phyloP scores from a whole-genome alignment of 2,888 invertebrate genomes.

The Agrilus biguttatus region DNA sequence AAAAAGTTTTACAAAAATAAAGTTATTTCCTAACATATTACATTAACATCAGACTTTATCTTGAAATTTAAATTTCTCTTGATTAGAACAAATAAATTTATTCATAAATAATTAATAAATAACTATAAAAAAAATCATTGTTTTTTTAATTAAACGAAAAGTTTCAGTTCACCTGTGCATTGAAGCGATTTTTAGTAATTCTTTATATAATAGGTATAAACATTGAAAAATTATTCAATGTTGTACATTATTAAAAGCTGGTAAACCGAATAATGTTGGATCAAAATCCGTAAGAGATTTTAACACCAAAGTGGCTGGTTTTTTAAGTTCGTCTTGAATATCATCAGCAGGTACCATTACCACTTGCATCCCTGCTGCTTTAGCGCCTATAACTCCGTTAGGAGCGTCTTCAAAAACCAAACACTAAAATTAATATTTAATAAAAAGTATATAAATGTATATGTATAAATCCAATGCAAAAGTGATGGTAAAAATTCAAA shows the following conservation, averaged over 20 bases:
- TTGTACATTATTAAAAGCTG: conserved; percentile 18
- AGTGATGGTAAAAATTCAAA: too few species aligned
- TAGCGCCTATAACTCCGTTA: conserved; percentile 45
- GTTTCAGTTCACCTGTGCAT: too few species aligned
- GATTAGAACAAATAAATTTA: too few species aligned
- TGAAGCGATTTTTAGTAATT: not conserved
- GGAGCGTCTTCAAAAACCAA: conserved; percentile 53
- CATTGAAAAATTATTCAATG: not conserved
- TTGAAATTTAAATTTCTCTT: too few species aligned
- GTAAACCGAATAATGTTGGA: conserved; percentile 48
- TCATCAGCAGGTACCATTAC: conserved; percentile 38
- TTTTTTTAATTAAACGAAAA: too few species aligned
- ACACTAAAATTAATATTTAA: conserved; percentile 27
- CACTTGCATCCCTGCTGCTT: conserved; percentile 47
- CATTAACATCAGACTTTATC: too few species aligned
- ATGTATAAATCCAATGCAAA: too few species aligned
- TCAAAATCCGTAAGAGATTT: conserved; percentile 43
- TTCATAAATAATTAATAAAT: too few species aligned
- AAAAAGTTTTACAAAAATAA: too few species aligned
- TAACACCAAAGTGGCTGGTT: conserved; percentile 36
- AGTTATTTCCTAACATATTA: too few species aligned
- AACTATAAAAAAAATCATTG: too few species aligned
- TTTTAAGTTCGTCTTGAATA: conserved; percentile 26
- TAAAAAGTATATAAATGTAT: not conserved
- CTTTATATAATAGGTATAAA: not conserved